phyloP scores from a whole-genome alignment of 2,113 vertebrate species.

The Corvus hawaiiensis region DNA sequence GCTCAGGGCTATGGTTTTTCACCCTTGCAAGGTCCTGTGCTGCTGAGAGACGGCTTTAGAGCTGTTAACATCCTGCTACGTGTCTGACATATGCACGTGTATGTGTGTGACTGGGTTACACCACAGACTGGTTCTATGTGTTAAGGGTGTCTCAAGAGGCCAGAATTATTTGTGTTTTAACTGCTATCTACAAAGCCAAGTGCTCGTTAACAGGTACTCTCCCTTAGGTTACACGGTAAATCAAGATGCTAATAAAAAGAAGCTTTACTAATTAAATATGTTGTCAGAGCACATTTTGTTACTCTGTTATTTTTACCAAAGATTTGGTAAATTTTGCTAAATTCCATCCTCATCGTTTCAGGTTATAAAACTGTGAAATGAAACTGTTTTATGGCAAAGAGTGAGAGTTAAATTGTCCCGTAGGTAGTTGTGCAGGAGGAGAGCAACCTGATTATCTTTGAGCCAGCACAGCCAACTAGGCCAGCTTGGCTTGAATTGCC shows the following conservation, averaged over 20 bases:
- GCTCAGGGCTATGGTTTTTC: background rate
- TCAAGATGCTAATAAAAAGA: background rate
- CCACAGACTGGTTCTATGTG: background rate
- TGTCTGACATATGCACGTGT: rapidly evolving
- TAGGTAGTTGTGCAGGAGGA: background rate
- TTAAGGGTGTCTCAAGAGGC: background rate
- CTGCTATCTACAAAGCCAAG: background rate
- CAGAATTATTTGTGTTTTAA: background rate
- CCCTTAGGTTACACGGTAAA: background rate
- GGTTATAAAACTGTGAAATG: background rate
- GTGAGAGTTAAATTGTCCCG: background rate
- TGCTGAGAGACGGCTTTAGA: background rate
- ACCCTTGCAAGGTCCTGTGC: background rate
- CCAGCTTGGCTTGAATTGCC: background rate
- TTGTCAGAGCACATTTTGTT: background rate
- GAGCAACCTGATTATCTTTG: background rate
- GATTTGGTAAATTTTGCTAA: background rate
- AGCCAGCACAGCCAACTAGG: background rate
- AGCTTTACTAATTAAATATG: background rate
- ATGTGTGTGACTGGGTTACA: no score
- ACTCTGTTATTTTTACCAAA: background rate
- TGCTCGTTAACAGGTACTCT: background rate
- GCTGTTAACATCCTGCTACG: rapidly evolving
- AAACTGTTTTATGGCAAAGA: background rate
- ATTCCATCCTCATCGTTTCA: background rate